Conservation (phyloP, 2,888 invertebrate species). For the Subacronicta megacephala region DNA sequence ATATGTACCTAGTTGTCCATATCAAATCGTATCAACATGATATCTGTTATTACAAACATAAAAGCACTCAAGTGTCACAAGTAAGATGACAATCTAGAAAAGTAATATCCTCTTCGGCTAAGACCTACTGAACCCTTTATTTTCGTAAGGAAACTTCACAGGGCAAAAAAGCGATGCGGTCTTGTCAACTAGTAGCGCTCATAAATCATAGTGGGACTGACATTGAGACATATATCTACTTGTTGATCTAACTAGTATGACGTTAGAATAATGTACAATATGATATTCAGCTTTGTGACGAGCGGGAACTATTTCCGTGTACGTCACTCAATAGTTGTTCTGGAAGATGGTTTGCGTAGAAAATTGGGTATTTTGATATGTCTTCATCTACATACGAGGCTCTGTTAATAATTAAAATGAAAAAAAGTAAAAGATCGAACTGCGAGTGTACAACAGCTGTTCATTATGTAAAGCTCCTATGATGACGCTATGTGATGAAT, state of each 20-base stretch:
- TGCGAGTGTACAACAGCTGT: too few relatives aligned
- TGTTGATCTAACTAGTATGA: constrained; percentile 63
- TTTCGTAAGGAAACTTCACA: constrained; percentile 60
- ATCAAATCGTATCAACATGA: constrained; percentile 43
- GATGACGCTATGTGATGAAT: too few relatives aligned
- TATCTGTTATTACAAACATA: constrained; percentile 51
- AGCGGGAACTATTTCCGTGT: constrained; percentile 32
- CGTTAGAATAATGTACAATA: constrained; percentile 39
- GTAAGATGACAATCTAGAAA: constrained; percentile 75
- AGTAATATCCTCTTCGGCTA: constrained; percentile 79
- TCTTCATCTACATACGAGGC: neutral
- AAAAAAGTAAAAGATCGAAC: too few relatives aligned
- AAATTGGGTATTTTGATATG: neutral
- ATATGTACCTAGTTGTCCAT: constrained; percentile 17
- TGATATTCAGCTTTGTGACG: constrained; percentile 36
- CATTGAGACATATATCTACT: constrained; percentile 64
- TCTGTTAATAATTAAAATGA: too few relatives aligned
- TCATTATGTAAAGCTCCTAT: too few relatives aligned
- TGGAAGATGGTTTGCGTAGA: constrained; percentile 5
- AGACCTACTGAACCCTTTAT: constrained; percentile 65
- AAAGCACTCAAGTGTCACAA: constrained; percentile 60
- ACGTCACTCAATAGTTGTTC: constrained; percentile 31
- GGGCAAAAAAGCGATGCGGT: constrained; percentile 64
- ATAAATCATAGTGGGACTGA: constrained; percentile 71
- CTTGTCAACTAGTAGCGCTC: constrained; percentile 60